These are phyloP conservation scores for Venustoraphidia nigricollis DNA, from an alignment of 2,888 invertebrate species.

Conservation along the genomic window DNA sequence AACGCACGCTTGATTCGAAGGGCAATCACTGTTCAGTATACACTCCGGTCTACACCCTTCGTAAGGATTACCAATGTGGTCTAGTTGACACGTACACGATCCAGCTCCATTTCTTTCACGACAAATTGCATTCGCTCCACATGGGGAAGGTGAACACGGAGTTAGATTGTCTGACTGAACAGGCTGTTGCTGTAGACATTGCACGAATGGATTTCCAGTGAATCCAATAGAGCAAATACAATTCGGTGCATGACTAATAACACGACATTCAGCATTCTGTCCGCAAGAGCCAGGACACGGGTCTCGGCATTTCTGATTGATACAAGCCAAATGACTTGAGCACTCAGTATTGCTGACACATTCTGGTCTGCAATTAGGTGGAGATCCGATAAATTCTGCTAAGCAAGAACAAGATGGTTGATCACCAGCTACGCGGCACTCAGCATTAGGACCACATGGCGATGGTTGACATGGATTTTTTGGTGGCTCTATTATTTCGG, in stretches of 20 bases:
- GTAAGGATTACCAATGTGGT: conserved; percentile 63
- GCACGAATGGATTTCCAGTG: conserved; percentile 51
- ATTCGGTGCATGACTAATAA: conserved; percentile 59
- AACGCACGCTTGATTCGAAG: conserved; percentile 54
- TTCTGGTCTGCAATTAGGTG: conserved; percentile 59
- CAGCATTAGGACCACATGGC: conserved; percentile 49
- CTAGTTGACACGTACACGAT: conserved; percentile 50
- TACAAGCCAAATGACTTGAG: conserved; percentile 46
- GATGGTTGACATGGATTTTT: conserved; percentile 31
- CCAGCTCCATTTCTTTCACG: conserved; percentile 47
- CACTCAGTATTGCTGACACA: conserved; percentile 61
- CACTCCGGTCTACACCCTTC: conserved; percentile 66
- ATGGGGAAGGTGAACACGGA: conserved; percentile 51
- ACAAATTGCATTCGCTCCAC: conserved; percentile 52
- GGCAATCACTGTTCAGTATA: conserved; percentile 53
- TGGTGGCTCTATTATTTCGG: conserved; percentile 13
- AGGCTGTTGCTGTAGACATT: conserved; percentile 29
- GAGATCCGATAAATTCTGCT: conserved; percentile 47
- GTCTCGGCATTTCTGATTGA: conserved; percentile 55
- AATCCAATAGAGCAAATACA: conserved; percentile 47
- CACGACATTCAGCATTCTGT: conserved; percentile 51
- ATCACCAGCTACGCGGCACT: conserved; percentile 43
- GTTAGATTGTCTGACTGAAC: conserved; percentile 35
- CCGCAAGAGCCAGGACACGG: conserved; percentile 62
- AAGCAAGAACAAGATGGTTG: conserved; percentile 54